Evolutionary conservation across 2,113 vertebrate genomes (phyloP).

Genomic region (Chlamydotis undulata): DNA sequence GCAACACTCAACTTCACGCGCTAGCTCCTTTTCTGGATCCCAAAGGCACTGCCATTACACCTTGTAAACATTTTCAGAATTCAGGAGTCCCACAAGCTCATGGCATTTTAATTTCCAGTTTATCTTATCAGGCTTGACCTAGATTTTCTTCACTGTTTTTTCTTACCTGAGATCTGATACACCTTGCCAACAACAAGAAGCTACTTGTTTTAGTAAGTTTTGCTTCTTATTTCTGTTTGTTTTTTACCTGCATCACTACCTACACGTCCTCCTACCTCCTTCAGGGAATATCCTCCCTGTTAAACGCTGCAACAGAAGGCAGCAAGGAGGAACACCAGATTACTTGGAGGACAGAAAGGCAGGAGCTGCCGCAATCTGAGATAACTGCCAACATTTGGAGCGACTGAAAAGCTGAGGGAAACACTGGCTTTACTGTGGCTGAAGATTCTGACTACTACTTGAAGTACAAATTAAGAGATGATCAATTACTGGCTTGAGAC

Average conservation of each 20-base stretch:
- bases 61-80: not conserved
- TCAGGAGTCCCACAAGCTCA: not conserved
- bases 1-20: not conserved
- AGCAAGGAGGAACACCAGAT: not conserved
- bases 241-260: not conserved
- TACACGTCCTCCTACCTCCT: not conserved
- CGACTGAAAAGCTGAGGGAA: not conserved
- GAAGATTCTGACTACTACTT: not conserved
- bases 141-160: not conserved
- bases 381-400: not conserved
- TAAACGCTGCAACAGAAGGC: not conserved
- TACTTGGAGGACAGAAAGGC: not conserved
- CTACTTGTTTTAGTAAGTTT: not conserved
- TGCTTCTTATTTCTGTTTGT: not conserved
- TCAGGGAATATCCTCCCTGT: not conserved
- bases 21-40: not conserved
- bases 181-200: not conserved
- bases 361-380: not conserved
- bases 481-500: not conserved
- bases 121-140: not conserved
- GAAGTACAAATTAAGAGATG: not conserved
- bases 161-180: not conserved
- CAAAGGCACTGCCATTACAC: fast-evolving
- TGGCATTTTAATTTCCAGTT: not conserved
- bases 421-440: not conserved